Evolutionary conservation across 2,113 vertebrate genomes (phyloP).

Genomic region (Melanerpes formicivorus): DNA sequence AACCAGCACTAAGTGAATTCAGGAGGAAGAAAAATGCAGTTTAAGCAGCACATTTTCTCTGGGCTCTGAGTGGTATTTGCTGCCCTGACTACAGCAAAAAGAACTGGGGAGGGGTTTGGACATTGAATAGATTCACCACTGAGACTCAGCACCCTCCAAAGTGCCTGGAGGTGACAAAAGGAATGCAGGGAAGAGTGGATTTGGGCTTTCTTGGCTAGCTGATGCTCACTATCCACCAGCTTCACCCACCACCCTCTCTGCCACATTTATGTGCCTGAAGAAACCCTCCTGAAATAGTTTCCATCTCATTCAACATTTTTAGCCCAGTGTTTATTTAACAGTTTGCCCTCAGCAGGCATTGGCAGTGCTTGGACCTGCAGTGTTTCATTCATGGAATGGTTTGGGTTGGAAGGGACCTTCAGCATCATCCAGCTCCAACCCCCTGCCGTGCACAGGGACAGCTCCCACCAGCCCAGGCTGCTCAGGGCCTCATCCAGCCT

Average conservation of each 20-base stretch:
- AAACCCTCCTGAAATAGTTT: slow-evolving; percentile 27
- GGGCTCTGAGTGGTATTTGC: background rate
- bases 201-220: background rate
- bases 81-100: background rate
- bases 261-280: background rate
- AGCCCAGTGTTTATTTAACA: background rate
- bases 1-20: background rate
- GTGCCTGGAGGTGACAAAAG: background rate
- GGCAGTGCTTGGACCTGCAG: background rate
- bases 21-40: background rate
- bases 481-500: no score
- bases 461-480: no score
- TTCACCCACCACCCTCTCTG: background rate
- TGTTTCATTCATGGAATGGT: background rate
- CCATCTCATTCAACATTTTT: slow-evolving; percentile 7
- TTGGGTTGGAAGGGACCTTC: no score
- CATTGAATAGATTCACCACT: background rate
- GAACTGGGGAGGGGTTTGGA: background rate
- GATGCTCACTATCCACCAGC: background rate
- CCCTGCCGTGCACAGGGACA: no score
- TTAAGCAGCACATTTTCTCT: background rate
- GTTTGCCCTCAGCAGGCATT: background rate
- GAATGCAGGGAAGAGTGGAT: background rate
- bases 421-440: no score
- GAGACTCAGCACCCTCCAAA: background rate